Percentiles rank a stretch among this genome's conserved stretches.
phyloP scores from a whole-genome alignment of 2,888 invertebrate species.

The Machimus atricapillus region DNA sequence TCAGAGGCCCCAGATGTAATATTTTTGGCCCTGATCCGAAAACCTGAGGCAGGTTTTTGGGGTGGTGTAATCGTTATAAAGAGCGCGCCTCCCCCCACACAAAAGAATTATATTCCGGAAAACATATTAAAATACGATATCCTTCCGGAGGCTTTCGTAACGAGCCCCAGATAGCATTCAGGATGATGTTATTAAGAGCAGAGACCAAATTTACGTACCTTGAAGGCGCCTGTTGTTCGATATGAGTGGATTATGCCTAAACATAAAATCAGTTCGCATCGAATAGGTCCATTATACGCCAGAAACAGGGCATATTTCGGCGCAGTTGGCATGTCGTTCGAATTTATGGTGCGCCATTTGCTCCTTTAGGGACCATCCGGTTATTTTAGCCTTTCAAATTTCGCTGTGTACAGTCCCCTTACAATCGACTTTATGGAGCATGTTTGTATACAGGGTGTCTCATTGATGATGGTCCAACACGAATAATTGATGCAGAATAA shows the following conservation, averaged over 20 bases:
- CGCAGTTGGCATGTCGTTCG: not conserved
- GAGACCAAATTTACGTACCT: slow-evolving; percentile 1
- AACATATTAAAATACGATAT: not conserved
- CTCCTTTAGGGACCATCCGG: not conserved
- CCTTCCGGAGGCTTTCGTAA: not conserved
- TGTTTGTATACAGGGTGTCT: not conserved
- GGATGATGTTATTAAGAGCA: slow-evolving; percentile 4
- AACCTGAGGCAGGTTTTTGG: not conserved
- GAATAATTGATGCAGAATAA: not conserved
- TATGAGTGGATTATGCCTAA: not conserved
- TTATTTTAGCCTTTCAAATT: not conserved
- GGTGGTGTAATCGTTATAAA: slow-evolving; percentile 1
- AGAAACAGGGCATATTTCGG: not conserved
- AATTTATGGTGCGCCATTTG: not conserved
- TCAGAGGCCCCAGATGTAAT: not conserved
- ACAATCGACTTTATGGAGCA: not conserved
- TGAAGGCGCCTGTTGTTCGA: slow-evolving; percentile 26
- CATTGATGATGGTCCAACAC: not conserved
- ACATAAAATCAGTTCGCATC: not conserved
- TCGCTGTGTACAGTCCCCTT: not conserved
- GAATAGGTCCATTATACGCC: not conserved
- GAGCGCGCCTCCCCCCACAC: not conserved
- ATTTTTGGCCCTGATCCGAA: not conserved
- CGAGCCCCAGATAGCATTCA: not conserved
- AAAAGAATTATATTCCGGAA: not conserved